Conservation (phyloP, 2,797 vertebrate genomes). For the Menidia menidia region DNA sequence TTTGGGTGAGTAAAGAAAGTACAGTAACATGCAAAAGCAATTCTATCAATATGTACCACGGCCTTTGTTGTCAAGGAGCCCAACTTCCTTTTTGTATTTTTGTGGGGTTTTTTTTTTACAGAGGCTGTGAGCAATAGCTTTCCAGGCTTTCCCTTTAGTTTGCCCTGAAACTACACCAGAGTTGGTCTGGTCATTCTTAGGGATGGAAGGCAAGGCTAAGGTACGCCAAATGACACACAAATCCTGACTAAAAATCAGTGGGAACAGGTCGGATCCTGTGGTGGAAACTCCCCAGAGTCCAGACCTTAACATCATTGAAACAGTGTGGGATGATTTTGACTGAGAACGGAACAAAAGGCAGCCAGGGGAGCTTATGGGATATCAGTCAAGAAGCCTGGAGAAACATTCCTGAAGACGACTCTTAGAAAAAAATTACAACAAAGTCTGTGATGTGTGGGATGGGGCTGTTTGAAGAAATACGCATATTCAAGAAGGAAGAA, state of each 20-base stretch:
- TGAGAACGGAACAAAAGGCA: background rate
- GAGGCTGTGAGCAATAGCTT: background rate
- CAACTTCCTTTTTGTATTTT: no score
- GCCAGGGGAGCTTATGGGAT: background rate
- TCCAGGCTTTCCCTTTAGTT: background rate
- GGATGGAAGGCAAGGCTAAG: background rate
- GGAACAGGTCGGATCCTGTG: background rate
- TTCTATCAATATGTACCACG: no score
- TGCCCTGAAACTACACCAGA: background rate
- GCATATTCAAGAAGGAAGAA: background rate
- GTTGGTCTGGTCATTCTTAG: background rate
- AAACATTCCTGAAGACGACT: background rate
- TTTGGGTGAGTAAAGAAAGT: background rate
- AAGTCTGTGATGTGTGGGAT: background rate
- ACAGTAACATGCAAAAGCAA: background rate
- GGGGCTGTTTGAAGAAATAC: background rate
- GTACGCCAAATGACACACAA: background rate
- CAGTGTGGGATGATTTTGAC: background rate
- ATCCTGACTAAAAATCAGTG: background rate
- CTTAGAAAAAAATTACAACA: background rate
- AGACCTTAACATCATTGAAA: background rate
- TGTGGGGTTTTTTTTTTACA: background rate
- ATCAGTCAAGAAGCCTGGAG: background rate
- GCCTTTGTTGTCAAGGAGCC: no score
- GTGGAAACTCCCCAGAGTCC: background rate